Evolutionary conservation across 2,113 vertebrate genomes (phyloP), one percentile per base, ranked within the genome.

Genomic region (Toxotes jaculatrix): DNA sequence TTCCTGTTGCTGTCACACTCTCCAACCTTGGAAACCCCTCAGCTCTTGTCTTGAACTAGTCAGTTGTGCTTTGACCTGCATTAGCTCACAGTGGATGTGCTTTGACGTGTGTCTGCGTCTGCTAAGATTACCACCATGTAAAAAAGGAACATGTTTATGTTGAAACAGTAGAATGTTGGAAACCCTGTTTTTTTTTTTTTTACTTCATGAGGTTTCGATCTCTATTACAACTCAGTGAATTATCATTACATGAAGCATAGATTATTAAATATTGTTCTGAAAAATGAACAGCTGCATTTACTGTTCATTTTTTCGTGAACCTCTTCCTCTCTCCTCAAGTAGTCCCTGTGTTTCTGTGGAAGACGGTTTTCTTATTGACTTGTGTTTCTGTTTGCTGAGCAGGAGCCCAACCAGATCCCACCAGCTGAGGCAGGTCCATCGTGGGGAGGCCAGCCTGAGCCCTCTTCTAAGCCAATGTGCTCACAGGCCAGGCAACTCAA

Each of bases 351-450:
- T 77, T 66, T 73, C 12, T 64, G 38, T 17, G 0, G 63, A n/a
- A 21, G 21, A 45, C 14, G 7, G 17, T 47, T 43, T 31, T 63
- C 69, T 77, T 21, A 80, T 72, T 53, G n/a, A 51, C 32, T 55
- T 65, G 27, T 87, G 67, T 74, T 38, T 84, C 17, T 77, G 38
- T 77, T 34, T 78, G 51, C 60, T 59, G 19, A 79, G 60, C 87
- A 93, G 95, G 95, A 93, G 77, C 47, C 68, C 53, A 55, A 72
- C 64, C 79, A 88, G 36, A 62, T 90, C 74, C 81, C 87, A 66
- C 43, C 87, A 56, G 63, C 70, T 36, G 93, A 93, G 42, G 82
- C 88, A 1, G 86, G 82, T 60, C 71, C 92, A 13, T 60, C 85
- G 5, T 87, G 91, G 90, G 80, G 67, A 13, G 65, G 16, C 13